Evolutionary conservation across 2,113 vertebrate species (phyloP).

Genomic region (Chaenocephalus aceratus): DNA sequence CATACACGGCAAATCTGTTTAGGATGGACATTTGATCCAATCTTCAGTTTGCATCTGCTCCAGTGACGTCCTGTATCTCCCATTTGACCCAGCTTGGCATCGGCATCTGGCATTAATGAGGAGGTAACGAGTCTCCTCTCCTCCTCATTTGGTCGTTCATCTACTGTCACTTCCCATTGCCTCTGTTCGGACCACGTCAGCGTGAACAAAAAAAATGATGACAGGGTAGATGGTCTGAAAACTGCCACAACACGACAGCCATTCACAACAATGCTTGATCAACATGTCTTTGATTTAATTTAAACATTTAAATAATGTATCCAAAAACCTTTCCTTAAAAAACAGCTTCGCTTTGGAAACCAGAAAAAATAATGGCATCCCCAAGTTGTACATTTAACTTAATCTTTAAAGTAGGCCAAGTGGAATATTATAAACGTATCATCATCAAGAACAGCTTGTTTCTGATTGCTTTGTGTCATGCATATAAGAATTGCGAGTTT

Average conservation of each 20-base stretch:
- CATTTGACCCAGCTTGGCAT: conserved; percentile 54
- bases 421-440: neutral
- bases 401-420: neutral
- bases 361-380: neutral
- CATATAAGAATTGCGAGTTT: neutral
- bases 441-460: neutral
- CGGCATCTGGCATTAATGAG: conserved; percentile 77
- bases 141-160: conserved; percentile 67
- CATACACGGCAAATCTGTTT: conserved; percentile 71
- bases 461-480: neutral
- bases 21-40: conserved; percentile 75
- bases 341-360: neutral
- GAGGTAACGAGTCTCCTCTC: conserved; percentile 75
- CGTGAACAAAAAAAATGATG: conserved; percentile 62
- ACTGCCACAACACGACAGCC: conserved; percentile 1
- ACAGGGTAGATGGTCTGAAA: conserved; percentile 52
- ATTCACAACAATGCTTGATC: conserved; percentile 15
- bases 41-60: conserved; percentile 71
- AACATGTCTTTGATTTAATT: conserved; percentile 7
- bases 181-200: conserved; percentile 24
- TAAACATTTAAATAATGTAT: neutral
- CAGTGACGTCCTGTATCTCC: conserved; percentile 57
- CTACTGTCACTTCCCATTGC: conserved; percentile 62
- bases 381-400: neutral
- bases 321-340: neutral